A percentile compares a stretch with the other conserved stretches of the same genome.
Evolutionary conservation across 2,797 vertebrate species (phyloP).

Genomic region (Neoniphon sammara): DNA sequence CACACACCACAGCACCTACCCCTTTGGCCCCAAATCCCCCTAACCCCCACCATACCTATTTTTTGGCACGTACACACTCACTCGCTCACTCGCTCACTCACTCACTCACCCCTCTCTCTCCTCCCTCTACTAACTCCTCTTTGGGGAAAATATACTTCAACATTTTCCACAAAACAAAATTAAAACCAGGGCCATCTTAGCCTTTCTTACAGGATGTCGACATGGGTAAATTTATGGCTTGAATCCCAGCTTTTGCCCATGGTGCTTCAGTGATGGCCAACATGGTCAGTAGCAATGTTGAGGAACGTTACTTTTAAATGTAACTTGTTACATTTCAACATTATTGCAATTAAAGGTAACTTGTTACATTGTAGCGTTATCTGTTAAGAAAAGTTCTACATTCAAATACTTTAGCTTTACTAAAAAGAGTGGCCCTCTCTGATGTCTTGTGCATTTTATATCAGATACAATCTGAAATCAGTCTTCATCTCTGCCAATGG

Average conservation of each 20-base stretch:
- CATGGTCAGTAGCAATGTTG: too few relatives aligned
- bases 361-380: too few relatives aligned
- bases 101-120: neutral
- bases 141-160: neutral
- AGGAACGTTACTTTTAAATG: too few relatives aligned
- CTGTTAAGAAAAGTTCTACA: too few relatives aligned
- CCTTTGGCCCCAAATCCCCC: constrained; percentile 24
- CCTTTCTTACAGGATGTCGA: neutral
- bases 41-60: constrained; percentile 5
- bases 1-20: constrained; percentile 16
- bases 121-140: neutral
- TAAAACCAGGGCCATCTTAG: neutral
- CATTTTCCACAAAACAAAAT: neutral
- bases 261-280: too few relatives aligned
- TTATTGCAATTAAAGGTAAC: too few relatives aligned
- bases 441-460: too few relatives aligned
- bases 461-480: too few relatives aligned
- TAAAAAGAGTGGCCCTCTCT: too few relatives aligned
- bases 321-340: too few relatives aligned
- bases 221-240: constrained; percentile 15
- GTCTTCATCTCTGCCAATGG: too few relatives aligned
- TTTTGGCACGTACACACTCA: neutral
- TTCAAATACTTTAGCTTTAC: too few relatives aligned
- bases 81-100: neutral
- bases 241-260: neutral